phyloP scores from a whole-genome alignment of 2,888 invertebrate genomes.

The Zaprionus lineosus region DNA sequence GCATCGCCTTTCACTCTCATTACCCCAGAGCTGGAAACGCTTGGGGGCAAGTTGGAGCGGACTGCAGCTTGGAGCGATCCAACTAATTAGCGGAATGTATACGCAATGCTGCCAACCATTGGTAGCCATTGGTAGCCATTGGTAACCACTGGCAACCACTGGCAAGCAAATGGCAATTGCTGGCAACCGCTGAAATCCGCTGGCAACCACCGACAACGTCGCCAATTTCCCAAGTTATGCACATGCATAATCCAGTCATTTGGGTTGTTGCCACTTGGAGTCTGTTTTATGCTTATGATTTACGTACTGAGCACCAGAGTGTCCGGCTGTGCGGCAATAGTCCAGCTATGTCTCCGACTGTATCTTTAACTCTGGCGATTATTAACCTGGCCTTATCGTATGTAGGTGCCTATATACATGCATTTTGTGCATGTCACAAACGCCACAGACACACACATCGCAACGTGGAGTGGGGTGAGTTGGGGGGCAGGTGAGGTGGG shows the following conservation, averaged over 20 bases:
- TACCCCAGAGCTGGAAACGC: slow-evolving; percentile 33
- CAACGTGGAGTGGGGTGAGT: too few relatives aligned
- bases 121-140: too few relatives aligned
- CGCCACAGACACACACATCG: slow-evolving; percentile 50
- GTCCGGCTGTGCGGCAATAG: slow-evolving; percentile 43
- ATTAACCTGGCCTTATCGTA: slow-evolving; percentile 69
- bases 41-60: too few relatives aligned
- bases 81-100: slow-evolving; percentile 64
- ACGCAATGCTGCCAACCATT: slow-evolving; percentile 37
- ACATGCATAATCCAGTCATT: slow-evolving; percentile 68
- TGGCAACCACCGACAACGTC: slow-evolving; percentile 6
- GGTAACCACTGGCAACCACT: slow-evolving; percentile 14
- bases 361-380: slow-evolving; percentile 49
- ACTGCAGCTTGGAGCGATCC: too few relatives aligned
- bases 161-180: too few relatives aligned
- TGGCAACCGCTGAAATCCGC: too few relatives aligned
- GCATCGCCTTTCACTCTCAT: slow-evolving; percentile 67
- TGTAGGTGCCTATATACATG: slow-evolving; percentile 75
- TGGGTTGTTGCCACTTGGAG: slow-evolving; percentile 20
- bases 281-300: slow-evolving; percentile 63
- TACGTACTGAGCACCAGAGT: slow-evolving; percentile 56
- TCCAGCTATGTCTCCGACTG: slow-evolving; percentile 6
- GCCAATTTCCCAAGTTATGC: slow-evolving; percentile 57
- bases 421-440: slow-evolving; percentile 77
- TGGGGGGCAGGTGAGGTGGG: too few relatives aligned